phyloP scores from a whole-genome alignment of 2,797 vertebrate genomes.

The Crocodylus rhombifer region DNA sequence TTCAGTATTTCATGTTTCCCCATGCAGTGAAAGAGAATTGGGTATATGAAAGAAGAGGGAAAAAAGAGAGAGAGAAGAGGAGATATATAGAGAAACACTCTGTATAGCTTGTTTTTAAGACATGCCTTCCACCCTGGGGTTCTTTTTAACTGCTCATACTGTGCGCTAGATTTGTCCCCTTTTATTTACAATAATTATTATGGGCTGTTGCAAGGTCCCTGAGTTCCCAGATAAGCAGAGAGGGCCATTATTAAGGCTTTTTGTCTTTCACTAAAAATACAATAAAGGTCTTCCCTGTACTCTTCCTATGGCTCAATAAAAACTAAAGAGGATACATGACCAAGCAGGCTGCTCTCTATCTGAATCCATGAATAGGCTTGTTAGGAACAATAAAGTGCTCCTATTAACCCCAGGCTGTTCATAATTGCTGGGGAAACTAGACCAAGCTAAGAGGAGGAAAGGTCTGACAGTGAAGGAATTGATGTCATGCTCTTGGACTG shows the following conservation, averaged over 20 bases:
- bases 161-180: conserved; percentile 43
- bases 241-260: conserved; percentile 70
- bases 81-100: conserved; percentile 36
- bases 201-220: conserved; percentile 50
- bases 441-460: not conserved
- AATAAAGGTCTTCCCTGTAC: conserved; percentile 50
- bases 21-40: conserved; percentile 58
- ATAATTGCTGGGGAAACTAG: fast-evolving
- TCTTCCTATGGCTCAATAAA: conserved; percentile 55
- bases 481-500: not conserved
- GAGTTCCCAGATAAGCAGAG: conserved; percentile 43
- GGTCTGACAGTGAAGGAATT: fast-evolving
- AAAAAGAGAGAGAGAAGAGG: conserved; percentile 48
- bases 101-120: conserved; percentile 68
- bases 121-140: conserved; percentile 55
- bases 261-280: conserved; percentile 68
- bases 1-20: conserved; percentile 14
- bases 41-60: not conserved
- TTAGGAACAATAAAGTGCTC: conserved; percentile 9
- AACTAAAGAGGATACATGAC: not conserved
- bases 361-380: conserved; percentile 27
- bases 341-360: conserved; percentile 19
- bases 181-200: conserved; percentile 72
- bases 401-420: not conserved
- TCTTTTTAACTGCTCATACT: conserved; percentile 41